Base-by-base conservation (phyloP, 2,888 invertebrate species). In the Mechanitis messenoides region DNA sequence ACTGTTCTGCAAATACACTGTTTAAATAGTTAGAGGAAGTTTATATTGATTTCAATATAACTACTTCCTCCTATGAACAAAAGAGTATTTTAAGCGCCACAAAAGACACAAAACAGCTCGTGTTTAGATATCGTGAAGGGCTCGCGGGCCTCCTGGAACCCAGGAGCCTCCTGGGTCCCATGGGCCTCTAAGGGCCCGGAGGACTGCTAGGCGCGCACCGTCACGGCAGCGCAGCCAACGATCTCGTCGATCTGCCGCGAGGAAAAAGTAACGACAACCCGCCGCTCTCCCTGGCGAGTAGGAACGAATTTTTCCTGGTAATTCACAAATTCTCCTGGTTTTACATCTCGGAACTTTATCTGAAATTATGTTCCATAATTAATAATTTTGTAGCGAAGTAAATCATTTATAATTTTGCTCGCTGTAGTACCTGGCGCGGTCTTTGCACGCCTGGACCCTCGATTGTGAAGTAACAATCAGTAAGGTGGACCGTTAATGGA, bases 361-460 rank as follows among this genome's bases (percentile, higher is more conserved):
- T 91, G 72, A 54, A 60, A 63, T 61, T 59, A 42, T 38, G 55
- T 4, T 3, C 45, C 11, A 11, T 7, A 54, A 7, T 5, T 59
- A 5, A 42, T 3, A 20, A 38, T 45, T 20, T 50, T 31, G 2
- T 31, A 31, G 9, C 9, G 1, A 11, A 6, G 3, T 47, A 38
- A 45, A 31, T 33, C 33, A 35, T 33, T 53, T 47, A 46, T 6
- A 3, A 46, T 33, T 53, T 12, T 38, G 20, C 12, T 53, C 28
- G 12, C 9, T 47, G 28, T 20, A 54, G 57, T 75, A 92, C 89
- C 79, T 91, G 91, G 78, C 92, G 90, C 47, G 93, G 92, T 72
- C 92, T 86, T 69, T 92, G 91, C 6, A 94, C 79, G 54, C 94
- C 94, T 7, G 93, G 91, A 35, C 94, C 95, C 84, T 95, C 95